Evolutionary conservation across 2,888 invertebrate genomes (phyloP), one percentile per base, ranked within the genome.

Genomic region (Parnassius mnemosyne): DNA sequence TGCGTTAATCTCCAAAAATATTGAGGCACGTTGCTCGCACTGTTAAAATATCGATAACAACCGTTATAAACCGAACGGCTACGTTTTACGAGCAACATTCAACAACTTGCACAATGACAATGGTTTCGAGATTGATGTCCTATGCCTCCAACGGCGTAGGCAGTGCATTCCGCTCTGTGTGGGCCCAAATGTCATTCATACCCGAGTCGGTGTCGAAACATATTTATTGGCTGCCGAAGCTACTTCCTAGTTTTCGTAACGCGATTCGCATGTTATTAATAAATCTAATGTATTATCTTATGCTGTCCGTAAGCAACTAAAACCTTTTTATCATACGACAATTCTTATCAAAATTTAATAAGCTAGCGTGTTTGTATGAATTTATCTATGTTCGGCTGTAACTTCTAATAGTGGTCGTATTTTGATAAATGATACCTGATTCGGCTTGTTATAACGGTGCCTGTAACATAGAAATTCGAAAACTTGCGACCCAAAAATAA

Each of bases 91-190:
- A 64, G 54, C 69, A 66, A 52, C 54, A 58, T 44, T 43, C 20
- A 55, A 63, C 55, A 59, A 65, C 65, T 69, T 61, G 56, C 51
- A 69, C 71, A 68, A 64, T 70, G 70, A 74, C 74, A 74, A 75
- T 73, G 70, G 70, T 61, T 67, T 9, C 59, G 64, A 75, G 80
- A 80, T 80, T 79, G 79, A 80, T 80, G 75, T 66, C 67, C 72
- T 68, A 64, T 68, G 68, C 67, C 68, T 63, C 62, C 65, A 75
- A 72, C 72, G 74, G 85, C 81, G 87, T 87, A 85, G 86, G 87
- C 74, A 77, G 84, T 69, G 73, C 83, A 84, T 85, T 81, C 86
- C 85, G 66, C 64, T 65, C 71, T 70, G 76, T 79, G 84, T 85
- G 83, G 86, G 85, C 83, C 72, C 73, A 71, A 66, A 78, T 77